Evolutionary conservation across 2,888 invertebrate genomes (phyloP), one percentile per base, ranked within the genome.

Genomic region (Pterobdella sp.): DNA sequence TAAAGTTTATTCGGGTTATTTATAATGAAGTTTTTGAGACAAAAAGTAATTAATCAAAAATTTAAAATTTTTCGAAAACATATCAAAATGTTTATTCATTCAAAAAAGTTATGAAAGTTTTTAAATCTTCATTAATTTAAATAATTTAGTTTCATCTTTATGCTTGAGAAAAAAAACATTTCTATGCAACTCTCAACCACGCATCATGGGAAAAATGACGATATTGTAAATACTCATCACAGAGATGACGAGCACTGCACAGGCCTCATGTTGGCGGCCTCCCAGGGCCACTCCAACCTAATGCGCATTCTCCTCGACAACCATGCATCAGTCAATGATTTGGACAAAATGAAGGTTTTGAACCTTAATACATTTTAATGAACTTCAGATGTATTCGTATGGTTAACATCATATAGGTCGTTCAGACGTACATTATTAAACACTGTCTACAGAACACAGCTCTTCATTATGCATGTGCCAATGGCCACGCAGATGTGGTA

Each of bases 401-500:
- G n/a, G n/a, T n/a, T n/a, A n/a, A n/a, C n/a, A n/a, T n/a, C n/a
- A n/a, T n/a, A n/a, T n/a, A n/a, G n/a, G n/a, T n/a, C n/a, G n/a
- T n/a, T n/a, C 14, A 26, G 1, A 68, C 35, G 31, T 14, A n/a
- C 26, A 37, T 7, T 68, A 68, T 37, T 2, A 2, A 37, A 31
- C 14, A 70, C 7, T 4, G 2, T 31, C 34, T 35, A 1, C 71
- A 79, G 78, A 97, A 96, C 85, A 91, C 95, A 0, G 93, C 97
- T 0, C 86, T 97, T 14, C 97, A 98, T 83, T 97, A 97, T 81
- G 94, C 96, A 18, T 95, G 94, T 81, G 95, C 96, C 84, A 96
- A 95, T 94, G 93, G 93, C 56, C 94, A 93, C 84, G 89, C 88
- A 74, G 89, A 90, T 70, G 90, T 96, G 34, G 93, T 79, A 4